These are phyloP conservation scores for Octodon degus DNA, from an alignment of 2,113 vertebrate species.

Conservation along the genomic window DNA sequence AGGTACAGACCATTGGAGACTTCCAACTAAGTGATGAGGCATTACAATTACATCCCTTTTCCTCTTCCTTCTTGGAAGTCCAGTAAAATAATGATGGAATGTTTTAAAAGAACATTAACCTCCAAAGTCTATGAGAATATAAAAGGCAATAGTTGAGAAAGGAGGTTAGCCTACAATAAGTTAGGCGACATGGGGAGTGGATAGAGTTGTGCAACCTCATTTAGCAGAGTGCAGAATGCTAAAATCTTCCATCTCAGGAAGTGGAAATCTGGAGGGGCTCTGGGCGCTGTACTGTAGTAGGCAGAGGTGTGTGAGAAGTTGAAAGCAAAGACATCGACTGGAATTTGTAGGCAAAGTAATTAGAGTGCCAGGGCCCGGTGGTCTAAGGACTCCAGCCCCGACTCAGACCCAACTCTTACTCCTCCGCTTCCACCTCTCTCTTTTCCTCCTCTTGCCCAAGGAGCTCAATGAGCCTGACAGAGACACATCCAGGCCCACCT, in stretches of 20 bases:
- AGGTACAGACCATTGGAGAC: background rate
- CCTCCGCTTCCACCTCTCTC: background rate
- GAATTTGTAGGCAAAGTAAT: background rate
- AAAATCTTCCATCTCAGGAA: background rate
- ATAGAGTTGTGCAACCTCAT: background rate
- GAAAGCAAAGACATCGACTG: background rate
- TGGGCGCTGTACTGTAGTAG: background rate
- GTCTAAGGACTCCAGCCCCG: too few relatives aligned
- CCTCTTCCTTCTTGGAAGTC: conserved; percentile 6
- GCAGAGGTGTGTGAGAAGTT: background rate
- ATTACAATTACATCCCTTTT: background rate
- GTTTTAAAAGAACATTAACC: background rate
- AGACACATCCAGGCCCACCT: background rate
- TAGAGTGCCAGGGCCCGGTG: background rate
- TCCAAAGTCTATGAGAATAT: background rate
- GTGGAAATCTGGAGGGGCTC: background rate
- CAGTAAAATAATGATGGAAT: conserved; percentile 18
- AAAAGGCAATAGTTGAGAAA: background rate
- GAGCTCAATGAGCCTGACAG: background rate
- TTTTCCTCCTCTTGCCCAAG: background rate
- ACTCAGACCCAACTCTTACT: background rate
- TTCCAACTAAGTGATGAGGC: background rate
- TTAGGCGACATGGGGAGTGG: background rate
- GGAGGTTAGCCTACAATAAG: background rate
- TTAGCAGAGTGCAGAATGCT: background rate